A percentile compares a stretch with the other conserved stretches of the same genome.
Conservation (phyloP, 1,140 invertebrate genomes). For the Copidosoma floridanum region DNA sequence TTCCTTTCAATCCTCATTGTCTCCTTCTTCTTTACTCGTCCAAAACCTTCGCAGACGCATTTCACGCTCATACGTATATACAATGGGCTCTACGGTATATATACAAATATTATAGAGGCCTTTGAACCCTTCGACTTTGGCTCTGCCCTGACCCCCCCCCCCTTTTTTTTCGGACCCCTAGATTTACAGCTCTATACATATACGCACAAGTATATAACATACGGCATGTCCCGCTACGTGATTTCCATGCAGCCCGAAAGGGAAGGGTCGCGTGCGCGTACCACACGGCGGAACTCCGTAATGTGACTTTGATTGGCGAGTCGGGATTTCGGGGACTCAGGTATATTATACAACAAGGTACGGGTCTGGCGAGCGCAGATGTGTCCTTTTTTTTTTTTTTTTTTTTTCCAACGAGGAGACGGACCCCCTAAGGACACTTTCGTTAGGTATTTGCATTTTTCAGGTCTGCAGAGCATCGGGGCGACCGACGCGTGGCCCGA, state of each 20-base stretch:
- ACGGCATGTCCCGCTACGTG: constrained; percentile 1
- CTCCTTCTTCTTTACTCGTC: not conserved
- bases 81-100: too few relatives aligned
- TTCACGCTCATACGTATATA: too few relatives aligned
- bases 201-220: not conserved
- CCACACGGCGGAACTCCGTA: not conserved
- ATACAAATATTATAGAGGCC: too few relatives aligned
- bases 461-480: not conserved
- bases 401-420: too few relatives aligned
- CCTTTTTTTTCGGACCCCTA: too few relatives aligned
- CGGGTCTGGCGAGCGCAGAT: not conserved
- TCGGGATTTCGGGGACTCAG: too few relatives aligned
- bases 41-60: not conserved
- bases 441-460: constrained; percentile 16
- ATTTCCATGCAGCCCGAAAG: too few relatives aligned
- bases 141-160: not conserved
- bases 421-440: not conserved
- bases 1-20: too few relatives aligned
- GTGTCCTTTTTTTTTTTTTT: not conserved
- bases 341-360: too few relatives aligned
- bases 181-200: too few relatives aligned
- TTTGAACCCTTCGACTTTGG: not conserved
- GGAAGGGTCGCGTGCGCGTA: too few relatives aligned
- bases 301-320: constrained; percentile 2
- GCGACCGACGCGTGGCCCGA: not conserved